Evolutionary conservation across 1,140 invertebrate genomes (phyloP), one percentile per base, ranked within the genome.

Genomic region (Zaprionus kolodkinae): DNA sequence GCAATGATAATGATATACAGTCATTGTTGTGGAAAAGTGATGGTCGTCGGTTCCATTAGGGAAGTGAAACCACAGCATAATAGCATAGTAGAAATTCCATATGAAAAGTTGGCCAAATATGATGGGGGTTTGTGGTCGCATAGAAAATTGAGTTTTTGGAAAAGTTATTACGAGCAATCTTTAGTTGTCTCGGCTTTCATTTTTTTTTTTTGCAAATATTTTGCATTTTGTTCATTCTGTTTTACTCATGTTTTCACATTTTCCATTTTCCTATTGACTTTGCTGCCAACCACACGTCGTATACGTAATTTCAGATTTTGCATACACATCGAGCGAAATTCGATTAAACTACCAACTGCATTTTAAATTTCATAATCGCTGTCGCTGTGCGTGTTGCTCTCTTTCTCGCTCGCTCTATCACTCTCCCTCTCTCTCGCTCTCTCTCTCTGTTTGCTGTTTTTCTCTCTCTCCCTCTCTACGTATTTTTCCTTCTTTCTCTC

Each of bases 291-390:
- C 36, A 54, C 70, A 66, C 56, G 70, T 67, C 64, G 70, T 27
- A 72, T 72, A 60, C 70, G 45, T 68, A 61, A 73, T 73, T 64
- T 56, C 5, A 21, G n/a, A 25, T 17, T 57, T 60, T 62, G 57
- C 66, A 68, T 56, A 64, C 40, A 17, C 35, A 50, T 35, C 3
- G 27, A 30, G 30, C 66, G 25, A 63, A 70, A 75, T 70, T 70
- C 60, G 72, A 69, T 69, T 68, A 74, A 68, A 69, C 63, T 56
- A 25, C 40, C 40, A 45, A 45, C 40, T 71, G 61, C 33, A 72
- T 72, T 72, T 76, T 72, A 72, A 72, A 76, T 76, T 76, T 61
- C 48, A 72, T 66, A 76, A 76, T 76, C 56, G 15, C 52, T 76
- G 61, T 71, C 67, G 72, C 67, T 62, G 25, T 73, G 71, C 57